Conservation (phyloP, 1,140 invertebrate species). For the Atta texana region DNA sequence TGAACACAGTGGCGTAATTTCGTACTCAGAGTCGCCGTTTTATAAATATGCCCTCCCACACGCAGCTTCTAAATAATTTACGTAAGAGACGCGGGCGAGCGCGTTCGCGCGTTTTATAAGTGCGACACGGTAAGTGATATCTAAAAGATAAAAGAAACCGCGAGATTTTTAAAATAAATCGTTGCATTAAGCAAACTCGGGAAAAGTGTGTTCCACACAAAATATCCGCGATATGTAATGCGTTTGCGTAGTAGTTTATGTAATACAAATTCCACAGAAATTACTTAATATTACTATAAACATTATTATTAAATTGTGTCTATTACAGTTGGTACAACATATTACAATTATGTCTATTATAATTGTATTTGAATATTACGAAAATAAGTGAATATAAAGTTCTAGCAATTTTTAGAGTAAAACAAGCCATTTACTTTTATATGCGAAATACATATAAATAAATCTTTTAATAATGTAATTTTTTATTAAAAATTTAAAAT, state of each 20-base stretch:
- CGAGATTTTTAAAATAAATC: constrained; percentile 31
- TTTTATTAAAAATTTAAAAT: not conserved
- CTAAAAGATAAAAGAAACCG: constrained; percentile 12
- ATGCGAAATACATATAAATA: not conserved
- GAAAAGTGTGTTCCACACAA: constrained; percentile 16
- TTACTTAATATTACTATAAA: not conserved
- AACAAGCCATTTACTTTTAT: not conserved
- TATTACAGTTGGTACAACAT: not conserved
- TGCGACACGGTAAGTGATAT: not conserved
- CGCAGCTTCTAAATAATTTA: constrained; percentile 74
- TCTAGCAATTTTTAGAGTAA: not conserved
- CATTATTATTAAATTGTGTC: not conserved
- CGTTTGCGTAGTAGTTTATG: not conserved
- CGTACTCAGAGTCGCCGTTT: constrained; percentile 64
- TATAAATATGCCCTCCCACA: constrained; percentile 74
- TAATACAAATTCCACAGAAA: not conserved
- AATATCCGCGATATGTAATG: constrained; percentile 11
- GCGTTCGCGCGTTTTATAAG: constrained; percentile 56
- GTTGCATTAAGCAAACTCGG: constrained; percentile 23
- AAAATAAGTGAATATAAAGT: not conserved
- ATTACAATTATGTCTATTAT: not conserved
- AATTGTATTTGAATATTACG: not conserved
- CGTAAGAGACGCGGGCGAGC: constrained; percentile 64
- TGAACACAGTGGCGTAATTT: constrained; percentile 75
- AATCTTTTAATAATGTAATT: not conserved